Conservation (phyloP, 2,797 vertebrate genomes). For the Myotis myotis region DNA sequence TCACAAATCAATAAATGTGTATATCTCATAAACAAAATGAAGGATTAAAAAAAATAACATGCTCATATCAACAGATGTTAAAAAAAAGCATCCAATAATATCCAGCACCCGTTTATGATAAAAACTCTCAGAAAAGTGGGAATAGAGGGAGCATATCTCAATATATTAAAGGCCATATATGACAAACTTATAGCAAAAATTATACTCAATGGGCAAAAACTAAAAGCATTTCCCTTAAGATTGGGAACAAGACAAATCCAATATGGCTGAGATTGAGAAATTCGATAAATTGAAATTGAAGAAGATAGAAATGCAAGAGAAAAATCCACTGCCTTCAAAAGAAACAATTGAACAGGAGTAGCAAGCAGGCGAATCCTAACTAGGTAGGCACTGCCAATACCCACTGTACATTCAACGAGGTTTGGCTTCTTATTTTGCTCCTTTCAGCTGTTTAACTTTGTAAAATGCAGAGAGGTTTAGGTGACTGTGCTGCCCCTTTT, state of each 20-base stretch:
- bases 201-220: background rate
- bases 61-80: background rate
- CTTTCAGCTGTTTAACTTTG: too few relatives aligned
- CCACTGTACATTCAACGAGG: too few relatives aligned
- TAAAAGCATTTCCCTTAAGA: background rate
- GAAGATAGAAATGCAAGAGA: too few relatives aligned
- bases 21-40: background rate
- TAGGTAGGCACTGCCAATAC: too few relatives aligned
- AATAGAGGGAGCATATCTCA: background rate
- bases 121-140: background rate
- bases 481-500: too few relatives aligned
- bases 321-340: too few relatives aligned
- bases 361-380: too few relatives aligned
- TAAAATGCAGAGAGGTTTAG: too few relatives aligned
- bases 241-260: background rate
- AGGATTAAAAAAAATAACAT: background rate
- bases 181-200: background rate
- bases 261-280: too few relatives aligned
- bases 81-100: background rate
- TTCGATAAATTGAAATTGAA: too few relatives aligned
- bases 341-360: too few relatives aligned
- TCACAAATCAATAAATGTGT: background rate
- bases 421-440: too few relatives aligned
- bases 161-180: background rate
- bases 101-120: background rate